Percentiles rank a stretch among this genome's conserved stretches.
These are phyloP conservation scores for Gymnarchus niloticus DNA, from an alignment of 2,113 vertebrate species.

Conservation along the genomic window DNA sequence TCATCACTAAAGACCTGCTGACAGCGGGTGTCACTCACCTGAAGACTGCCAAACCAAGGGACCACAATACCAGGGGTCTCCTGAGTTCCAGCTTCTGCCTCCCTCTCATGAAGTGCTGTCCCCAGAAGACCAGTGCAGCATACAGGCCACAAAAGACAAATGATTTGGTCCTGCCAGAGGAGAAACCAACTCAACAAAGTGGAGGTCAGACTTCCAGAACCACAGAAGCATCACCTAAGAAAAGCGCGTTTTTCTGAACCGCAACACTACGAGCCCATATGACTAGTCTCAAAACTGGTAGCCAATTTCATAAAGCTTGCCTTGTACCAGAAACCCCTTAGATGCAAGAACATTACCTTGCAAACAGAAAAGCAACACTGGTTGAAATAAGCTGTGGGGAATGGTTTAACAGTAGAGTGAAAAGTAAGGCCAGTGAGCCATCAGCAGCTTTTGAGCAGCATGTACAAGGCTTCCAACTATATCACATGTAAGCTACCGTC, in stretches of 20 bases:
- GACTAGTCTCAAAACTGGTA: too few species aligned
- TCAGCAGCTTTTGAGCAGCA: too few species aligned
- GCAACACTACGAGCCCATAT: too few species aligned
- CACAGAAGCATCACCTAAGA: too few species aligned
- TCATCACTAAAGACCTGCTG: neutral
- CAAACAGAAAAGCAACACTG: neutral
- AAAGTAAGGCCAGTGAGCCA: too few species aligned
- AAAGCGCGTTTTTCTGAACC: too few species aligned
- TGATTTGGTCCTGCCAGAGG: constrained; percentile 47
- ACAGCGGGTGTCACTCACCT: constrained; percentile 57
- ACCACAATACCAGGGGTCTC: constrained; percentile 69
- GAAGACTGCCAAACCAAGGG: constrained; percentile 73
- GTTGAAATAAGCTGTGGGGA: neutral
- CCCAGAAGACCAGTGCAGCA: constrained; percentile 59
- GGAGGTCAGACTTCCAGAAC: neutral
- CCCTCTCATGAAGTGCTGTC: constrained; percentile 70
- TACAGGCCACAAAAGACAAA: constrained; percentile 67
- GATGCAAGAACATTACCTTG: neutral
- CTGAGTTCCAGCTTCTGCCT: constrained; percentile 67
- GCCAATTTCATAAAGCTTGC: neutral
- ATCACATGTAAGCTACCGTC: too few species aligned
- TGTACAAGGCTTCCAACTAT: too few species aligned
- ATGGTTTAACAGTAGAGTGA: neutral
- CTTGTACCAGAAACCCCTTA: neutral
- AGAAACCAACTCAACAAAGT: neutral